Base-by-base conservation (phyloP, 2,888 invertebrate genomes). In the Carterocephalus palaemon region DNA sequence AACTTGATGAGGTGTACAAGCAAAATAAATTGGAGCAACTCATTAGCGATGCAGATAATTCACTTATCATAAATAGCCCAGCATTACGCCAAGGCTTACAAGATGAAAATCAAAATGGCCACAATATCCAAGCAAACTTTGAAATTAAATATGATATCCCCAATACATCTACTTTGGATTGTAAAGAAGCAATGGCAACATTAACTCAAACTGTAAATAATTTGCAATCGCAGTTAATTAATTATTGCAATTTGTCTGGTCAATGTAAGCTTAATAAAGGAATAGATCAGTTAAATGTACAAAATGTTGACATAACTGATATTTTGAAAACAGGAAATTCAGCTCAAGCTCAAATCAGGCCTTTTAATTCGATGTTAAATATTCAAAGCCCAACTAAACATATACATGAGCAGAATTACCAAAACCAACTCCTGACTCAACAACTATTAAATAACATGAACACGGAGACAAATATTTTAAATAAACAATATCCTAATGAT, bases 81-180 rank as follows among this genome's bases (percentile, higher is more conserved):
- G 16, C 8, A 16, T 16, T 16, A 29, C 8, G 2, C 7, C 16
- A 15, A 29, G 9, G 2, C 4, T n/a, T 28, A 13, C 7, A 28
- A 4, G 12, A 29, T 19, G n/a, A 7, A 15, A 26, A 28, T 10
- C 9, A 8, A 10, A 26, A 9, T 15, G 15, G 4, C 19, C 13
- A 4, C n/a, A n/a, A n/a, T 10, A 12, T 36, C 22, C 28, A 43
- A 36, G 52, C 57, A 10, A 60, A 56, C 12, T 32, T 65, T 7
- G 29, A 59, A 5, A 56, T 66, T 5, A 52, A 67, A 50, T 59
- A 59, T 29, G 55, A 60, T 24, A 26, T 65, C 2, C 66, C 67
- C 5, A 46, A 47, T 10, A 33, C 48, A 5, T 20, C 50, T 1
- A 55, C 57, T n/a, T 54, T 55, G 3, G 37, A 46, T 4, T 72